Percentiles rank a stretch among this genome's conserved stretches.
These are phyloP conservation scores for Cotesia typhae DNA, from an alignment of 1,140 invertebrate species.

Conservation along the genomic window DNA sequence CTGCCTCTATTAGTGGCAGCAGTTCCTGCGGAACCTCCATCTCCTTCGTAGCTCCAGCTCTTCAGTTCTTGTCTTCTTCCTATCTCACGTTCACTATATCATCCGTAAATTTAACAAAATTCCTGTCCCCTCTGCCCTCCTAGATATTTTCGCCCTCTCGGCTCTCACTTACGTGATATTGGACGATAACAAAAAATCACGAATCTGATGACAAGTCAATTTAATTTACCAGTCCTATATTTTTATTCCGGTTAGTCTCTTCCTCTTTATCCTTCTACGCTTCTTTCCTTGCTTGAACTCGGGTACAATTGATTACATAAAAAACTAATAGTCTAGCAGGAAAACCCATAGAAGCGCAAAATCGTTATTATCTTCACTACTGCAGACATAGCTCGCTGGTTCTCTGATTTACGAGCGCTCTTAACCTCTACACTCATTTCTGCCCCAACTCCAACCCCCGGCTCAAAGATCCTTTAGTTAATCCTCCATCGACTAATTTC, in stretches of 20 bases:
- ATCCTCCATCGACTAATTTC: constrained; percentile 38
- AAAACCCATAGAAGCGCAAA: constrained; percentile 56
- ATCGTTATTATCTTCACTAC: constrained; percentile 58
- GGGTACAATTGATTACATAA: constrained; percentile 20
- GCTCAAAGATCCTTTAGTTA: background rate
- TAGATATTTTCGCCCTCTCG: no score
- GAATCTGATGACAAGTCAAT: constrained; percentile 21
- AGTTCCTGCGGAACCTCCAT: constrained; percentile 32
- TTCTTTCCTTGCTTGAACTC: constrained; percentile 36
- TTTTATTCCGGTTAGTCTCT: no score
- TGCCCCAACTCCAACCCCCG: constrained; percentile 19
- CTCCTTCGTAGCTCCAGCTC: background rate
- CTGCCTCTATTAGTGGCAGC: constrained; percentile 42
- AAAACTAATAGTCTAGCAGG: background rate
- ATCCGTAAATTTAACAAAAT: background rate
- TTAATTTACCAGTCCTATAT: constrained; percentile 9
- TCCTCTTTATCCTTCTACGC: no score
- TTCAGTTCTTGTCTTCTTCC: background rate
- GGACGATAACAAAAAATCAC: background rate
- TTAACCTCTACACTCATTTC: constrained; percentile 43
- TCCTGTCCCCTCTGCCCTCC: background rate
- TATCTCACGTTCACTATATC: background rate
- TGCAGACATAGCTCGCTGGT: constrained; percentile 52
- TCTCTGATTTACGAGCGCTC: constrained; percentile 57
- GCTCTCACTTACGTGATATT: background rate